Base-by-base conservation (phyloP, 92 coral and sea anemone species). In the Zoanthus gigantus region DNA sequence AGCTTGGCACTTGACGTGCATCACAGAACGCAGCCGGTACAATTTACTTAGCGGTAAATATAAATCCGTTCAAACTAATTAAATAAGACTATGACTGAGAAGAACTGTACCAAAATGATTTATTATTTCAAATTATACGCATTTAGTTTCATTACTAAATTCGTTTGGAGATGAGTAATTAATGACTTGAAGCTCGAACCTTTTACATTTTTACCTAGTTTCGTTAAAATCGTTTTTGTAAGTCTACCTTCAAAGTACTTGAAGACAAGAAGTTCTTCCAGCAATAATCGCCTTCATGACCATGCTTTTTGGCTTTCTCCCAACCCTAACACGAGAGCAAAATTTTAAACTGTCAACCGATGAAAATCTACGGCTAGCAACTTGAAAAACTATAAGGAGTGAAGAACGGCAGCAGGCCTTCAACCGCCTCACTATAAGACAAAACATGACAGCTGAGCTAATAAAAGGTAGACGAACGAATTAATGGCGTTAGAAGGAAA, bases 261-360 rank as follows among this genome's bases (percentile, higher is more conserved):
- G 83, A 72, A n/a, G 99, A 97, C 0, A 97, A 93, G 87, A 97
- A 97, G 60, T 96, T 94, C 34, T 78, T 91, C 99, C 99, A 97
- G 73, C 99, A 95, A 87, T 71, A 97, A 10, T 89, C 85, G 45
- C 85, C 31, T 15, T 89, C 98, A 50, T 86, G 82, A 37, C 95
- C 90, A 42, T 91, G 86, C 16, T 87, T 88, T 11, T 76, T 84
- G 5, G 99, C 92, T 32, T 44, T 82, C 84, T 97, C 99, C 99
- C 99, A 97, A 56, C 96, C 97, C 99, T 50, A 54, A 92, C 28
- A 57, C 58, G 52, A 52, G 7, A 30, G 52, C n/a, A 37, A 4
- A 76, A 56, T 6, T 2, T 67, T 11, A 23, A 30, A 67, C 10
- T 9, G 8, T 11, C 18, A 34, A 15, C 23, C 23, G 23, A 54